Evolutionary conservation across 1,140 invertebrate species (phyloP).

Genomic region (Cherax destructor): DNA sequence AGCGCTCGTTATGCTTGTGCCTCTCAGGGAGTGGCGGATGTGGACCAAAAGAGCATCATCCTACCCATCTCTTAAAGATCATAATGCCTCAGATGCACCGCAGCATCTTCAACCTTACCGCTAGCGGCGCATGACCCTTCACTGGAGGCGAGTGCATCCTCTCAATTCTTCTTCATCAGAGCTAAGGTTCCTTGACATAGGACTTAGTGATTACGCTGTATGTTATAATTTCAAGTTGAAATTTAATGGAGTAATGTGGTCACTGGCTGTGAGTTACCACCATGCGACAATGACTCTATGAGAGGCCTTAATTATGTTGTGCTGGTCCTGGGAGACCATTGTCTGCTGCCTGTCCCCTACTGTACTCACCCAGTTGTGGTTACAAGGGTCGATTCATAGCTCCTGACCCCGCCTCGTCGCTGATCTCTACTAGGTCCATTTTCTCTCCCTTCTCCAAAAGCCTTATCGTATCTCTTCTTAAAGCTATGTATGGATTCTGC

Average conservation of each 20-base stretch:
- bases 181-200: conserved; percentile 48
- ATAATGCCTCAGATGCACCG: background rate
- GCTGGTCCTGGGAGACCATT: background rate
- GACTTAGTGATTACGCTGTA: conserved; percentile 44
- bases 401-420: too few relatives aligned
- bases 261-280: background rate
- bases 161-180: conserved; percentile 56
- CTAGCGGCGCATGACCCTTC: background rate
- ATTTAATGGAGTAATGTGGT: conserved; percentile 51
- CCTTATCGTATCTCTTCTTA: too few relatives aligned
- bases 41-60: background rate
- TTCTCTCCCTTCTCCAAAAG: background rate
- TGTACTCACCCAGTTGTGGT: too few relatives aligned
- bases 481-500: too few relatives aligned
- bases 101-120: background rate
- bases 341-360: too few relatives aligned
- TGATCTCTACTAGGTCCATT: background rate
- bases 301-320: background rate
- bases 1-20: conserved; percentile 37
- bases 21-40: conserved; percentile 40
- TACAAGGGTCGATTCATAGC: too few relatives aligned
- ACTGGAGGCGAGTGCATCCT: background rate
- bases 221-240: conserved; percentile 31
- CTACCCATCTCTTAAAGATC: background rate
- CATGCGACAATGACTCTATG: background rate